Base-by-base conservation (phyloP, 1,140 invertebrate species). In the Trichonephila clavata region DNA sequence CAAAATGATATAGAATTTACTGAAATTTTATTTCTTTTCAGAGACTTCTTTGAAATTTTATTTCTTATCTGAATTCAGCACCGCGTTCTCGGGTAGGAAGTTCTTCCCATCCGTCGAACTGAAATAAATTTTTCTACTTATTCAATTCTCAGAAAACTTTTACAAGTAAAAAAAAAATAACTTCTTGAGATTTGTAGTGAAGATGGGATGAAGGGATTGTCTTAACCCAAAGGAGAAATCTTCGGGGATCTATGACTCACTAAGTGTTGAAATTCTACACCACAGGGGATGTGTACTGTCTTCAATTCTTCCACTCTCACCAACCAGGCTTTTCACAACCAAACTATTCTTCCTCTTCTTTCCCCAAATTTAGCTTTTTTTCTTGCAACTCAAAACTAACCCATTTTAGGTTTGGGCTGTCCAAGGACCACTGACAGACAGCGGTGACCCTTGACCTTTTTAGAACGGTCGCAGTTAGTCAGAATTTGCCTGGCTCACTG, bases 401-500 rank as follows among this genome's bases (percentile, higher is more conserved):
- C 18, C 13, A 6, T 65, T 65, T n/a, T 65, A 2, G 63, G n/a
- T 14, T 13, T 3, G 8, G 4, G 27, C n/a, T 86, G 60, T 39
- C 84, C 84, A 61, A 86, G 24, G 59, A 86, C 84, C 84, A 86
- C 84, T 86, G 84, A 86, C 84, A 86, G 59, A 87, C 61, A 5
- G 4, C 59, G 5, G 4, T 13, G 86, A 87, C 61, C 86, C 63
- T 87, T 65, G 61, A 65, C 24, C 84, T 39, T 5, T 13, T 14
- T n/a, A 10, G 18, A 8, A 50, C 20, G 21, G 43, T 57, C 10
- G n/a, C 57, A 24, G 81, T 57, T 50, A 50, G 13, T 21, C n/a
- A 43, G 27, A 65, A 87, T 39, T 87, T 50, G 13, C 86, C 43
- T 21, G 43, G 86, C 27, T 87, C 86, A 21, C 86, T 24, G 65